Conservation (phyloP, 2,113 vertebrate genomes). For the Apteryx mantelli region DNA sequence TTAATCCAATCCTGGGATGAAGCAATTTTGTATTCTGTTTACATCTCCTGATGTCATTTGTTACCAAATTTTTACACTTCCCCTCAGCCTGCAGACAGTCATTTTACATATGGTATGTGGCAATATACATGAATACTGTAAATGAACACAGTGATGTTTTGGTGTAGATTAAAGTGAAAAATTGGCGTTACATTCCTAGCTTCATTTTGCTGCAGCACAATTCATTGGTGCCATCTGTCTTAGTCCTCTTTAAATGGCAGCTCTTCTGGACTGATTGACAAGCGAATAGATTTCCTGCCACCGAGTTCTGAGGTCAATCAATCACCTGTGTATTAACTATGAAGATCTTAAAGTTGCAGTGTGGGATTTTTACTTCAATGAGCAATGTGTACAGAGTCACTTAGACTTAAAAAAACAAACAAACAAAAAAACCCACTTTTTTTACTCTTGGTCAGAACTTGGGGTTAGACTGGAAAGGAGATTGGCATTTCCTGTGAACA, state of each 20-base stretch:
- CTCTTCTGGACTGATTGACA: constrained; percentile 60
- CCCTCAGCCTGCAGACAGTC: background rate
- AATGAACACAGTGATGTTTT: background rate
- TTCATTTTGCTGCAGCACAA: constrained; percentile 4
- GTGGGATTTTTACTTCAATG: background rate
- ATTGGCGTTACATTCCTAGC: background rate
- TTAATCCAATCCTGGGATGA: too few species aligned
- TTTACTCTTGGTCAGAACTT: background rate
- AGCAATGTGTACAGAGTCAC: background rate
- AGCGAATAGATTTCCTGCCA: constrained; percentile 68
- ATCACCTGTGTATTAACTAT: constrained; percentile 62
- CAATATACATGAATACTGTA: background rate
- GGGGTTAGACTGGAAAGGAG: background rate
- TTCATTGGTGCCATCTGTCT: constrained; percentile 59
- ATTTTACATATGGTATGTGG: fast-evolving
- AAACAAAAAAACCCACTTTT: background rate
- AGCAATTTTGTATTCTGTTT: too few species aligned
- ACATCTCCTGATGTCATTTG: too few species aligned
- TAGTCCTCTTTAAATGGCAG: constrained; percentile 51
- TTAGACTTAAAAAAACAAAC: background rate
- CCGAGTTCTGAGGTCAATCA: constrained; percentile 66
- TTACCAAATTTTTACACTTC: too few species aligned
- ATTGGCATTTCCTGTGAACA: background rate
- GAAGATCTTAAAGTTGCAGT: background rate
- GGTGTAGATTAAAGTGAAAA: constrained; percentile 27